Conservation (phyloP, 2,888 invertebrate species). For the Drosophila seclusa region DNA sequence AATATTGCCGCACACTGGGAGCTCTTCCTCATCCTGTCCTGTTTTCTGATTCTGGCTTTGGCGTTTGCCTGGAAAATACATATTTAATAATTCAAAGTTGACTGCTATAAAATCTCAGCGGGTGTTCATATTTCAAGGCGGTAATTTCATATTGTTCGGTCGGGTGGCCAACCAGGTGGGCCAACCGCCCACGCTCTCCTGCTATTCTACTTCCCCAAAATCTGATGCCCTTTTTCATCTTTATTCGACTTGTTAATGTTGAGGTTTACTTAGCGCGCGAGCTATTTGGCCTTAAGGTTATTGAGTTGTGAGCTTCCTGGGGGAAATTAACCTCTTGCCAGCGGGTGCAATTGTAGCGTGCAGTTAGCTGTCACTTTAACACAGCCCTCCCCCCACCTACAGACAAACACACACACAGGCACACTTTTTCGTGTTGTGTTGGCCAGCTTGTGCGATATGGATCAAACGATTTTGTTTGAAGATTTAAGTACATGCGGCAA, state of each 20-base stretch:
- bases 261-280: constrained; percentile 74
- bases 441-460: constrained; percentile 62
- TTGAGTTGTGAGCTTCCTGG: constrained; percentile 73
- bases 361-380: constrained; percentile 34
- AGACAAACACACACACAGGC: not conserved
- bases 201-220: not conserved
- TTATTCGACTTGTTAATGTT: constrained; percentile 64
- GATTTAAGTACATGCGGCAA: constrained; percentile 70
- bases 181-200: not conserved
- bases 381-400: not conserved
- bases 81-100: constrained; percentile 80
- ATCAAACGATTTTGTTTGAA: constrained; percentile 79
- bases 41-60: constrained; percentile 58
- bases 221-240: constrained; percentile 48
- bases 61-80: constrained; percentile 64
- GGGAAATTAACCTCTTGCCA: constrained; percentile 77
- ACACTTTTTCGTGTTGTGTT: constrained; percentile 8
- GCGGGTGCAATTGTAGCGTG: constrained; percentile 54
- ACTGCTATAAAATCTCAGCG: constrained; percentile 79
- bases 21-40: not conserved
- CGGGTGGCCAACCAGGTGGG: constrained; percentile 53
- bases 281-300: constrained; percentile 71
- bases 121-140: constrained; percentile 69
- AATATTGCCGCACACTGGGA: constrained; percentile 33
- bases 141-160: constrained; percentile 73